A percentile compares a stretch with the other conserved stretches of the same genome.
Conservation (phyloP, 1,140 invertebrate genomes). For the Yoshiicerus persimilis region DNA sequence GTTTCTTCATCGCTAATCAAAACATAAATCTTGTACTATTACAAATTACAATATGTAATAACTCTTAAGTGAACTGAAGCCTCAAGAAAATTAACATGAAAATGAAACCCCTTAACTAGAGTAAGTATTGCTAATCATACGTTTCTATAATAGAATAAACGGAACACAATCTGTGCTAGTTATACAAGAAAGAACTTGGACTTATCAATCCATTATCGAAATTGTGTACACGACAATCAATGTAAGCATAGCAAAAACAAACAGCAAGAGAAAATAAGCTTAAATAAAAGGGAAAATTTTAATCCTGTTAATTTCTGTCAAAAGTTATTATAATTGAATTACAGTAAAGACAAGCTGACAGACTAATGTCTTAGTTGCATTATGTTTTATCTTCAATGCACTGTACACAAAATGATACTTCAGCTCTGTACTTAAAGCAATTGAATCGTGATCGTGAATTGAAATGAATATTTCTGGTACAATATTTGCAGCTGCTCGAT, state of each 20-base stretch:
- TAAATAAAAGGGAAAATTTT: not conserved
- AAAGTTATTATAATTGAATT: not conserved
- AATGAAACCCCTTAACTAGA: not conserved
- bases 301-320: not conserved
- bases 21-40: not conserved
- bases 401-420: not conserved
- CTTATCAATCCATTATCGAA: not conserved
- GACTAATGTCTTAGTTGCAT: not conserved
- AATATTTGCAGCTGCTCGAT: not conserved
- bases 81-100: not conserved
- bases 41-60: not conserved
- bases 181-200: not conserved
- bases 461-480: not conserved
- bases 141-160: not conserved
- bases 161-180: not conserved
- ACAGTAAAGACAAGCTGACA: not conserved
- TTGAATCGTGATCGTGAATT: not conserved
- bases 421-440: not conserved
- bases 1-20: not conserved
- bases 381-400: not conserved
- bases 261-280: not conserved
- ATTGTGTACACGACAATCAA: not conserved
- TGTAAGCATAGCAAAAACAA: not conserved
- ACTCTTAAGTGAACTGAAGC: not conserved
- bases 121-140: not conserved